Percentiles rank a stretch among this genome's conserved stretches.
Conservation (phyloP, 2,888 invertebrate species). For the Biston stratarius region DNA sequence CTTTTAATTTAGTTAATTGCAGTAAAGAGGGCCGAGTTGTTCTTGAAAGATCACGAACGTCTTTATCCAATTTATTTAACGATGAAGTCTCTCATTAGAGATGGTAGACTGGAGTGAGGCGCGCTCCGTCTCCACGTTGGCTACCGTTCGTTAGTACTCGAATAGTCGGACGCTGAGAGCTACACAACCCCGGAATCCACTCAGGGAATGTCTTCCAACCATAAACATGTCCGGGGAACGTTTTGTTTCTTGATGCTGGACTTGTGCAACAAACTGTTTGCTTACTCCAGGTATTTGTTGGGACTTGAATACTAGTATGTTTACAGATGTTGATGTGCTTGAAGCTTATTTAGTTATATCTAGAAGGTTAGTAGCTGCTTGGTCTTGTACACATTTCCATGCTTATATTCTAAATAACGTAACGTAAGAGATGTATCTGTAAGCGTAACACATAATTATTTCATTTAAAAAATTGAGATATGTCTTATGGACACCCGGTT, state of each 20-base stretch:
- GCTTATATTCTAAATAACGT: too few species aligned
- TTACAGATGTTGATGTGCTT: conserved; percentile 9
- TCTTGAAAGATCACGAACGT: conserved; percentile 85
- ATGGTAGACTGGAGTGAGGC: conserved; percentile 58
- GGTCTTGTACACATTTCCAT: neutral
- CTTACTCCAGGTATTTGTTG: conserved; percentile 27
- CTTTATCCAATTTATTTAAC: conserved; percentile 87
- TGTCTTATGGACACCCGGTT: too few species aligned
- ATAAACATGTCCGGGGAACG: conserved; percentile 54
- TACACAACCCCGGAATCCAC: conserved; percentile 50
- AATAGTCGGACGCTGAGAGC: conserved; percentile 45
- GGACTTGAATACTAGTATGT: conserved; percentile 15
- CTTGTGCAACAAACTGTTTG: conserved; percentile 35
- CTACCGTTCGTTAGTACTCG: conserved; percentile 68
- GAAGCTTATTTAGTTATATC: neutral
- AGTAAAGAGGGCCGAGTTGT: conserved; percentile 81
- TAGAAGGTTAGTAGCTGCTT: neutral
- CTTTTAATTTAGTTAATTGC: conserved; percentile 86
- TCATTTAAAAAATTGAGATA: too few species aligned
- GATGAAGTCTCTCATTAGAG: conserved; percentile 84
- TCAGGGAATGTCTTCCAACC: conserved; percentile 53
- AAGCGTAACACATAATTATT: too few species aligned
- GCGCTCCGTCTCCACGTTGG: conserved; percentile 62
- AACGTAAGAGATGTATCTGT: too few species aligned
- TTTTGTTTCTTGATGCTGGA: conserved; percentile 42